Base-by-base conservation (phyloP, 2,113 vertebrate species). In the Vulpes ferrilata region DNA sequence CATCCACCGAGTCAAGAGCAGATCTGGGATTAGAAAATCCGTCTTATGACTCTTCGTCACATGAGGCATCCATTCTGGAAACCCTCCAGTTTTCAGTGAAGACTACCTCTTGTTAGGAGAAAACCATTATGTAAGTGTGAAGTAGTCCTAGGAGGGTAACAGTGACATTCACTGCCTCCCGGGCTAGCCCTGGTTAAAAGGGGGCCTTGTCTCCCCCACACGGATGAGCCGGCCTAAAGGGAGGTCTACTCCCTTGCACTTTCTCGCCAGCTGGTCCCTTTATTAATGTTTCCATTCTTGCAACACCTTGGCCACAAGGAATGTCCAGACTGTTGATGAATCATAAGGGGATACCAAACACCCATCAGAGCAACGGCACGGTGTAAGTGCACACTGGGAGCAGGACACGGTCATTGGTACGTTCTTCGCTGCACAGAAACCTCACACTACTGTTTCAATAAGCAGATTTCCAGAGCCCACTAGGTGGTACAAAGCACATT, bases 41-140 rank as follows among this genome's bases (percentile, higher is more conserved):
- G 7, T 67, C 93, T 60, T 53, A 48, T 85, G 97, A 96, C 80
- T 95, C 88, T 67, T 32, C 0, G n/a, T 94, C 97, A 88, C 76
- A 93, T 10, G 84, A 76, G 20, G 65, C 17, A 2, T 53, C 71
- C 73, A 43, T 25, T 57, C 2, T 2, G 92, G 55, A 94, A 90
- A 53, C 59, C 59, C 60, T 94, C 43, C 0, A 15, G 69, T 88
- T 92, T 96, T 92, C 78, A 59, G 80, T 81, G 74, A 57, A 88
- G 84, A 38, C 80, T 62, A 90, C 59, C 74, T 95, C 96, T 93
- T 64, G 38, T 90, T 64, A 78, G 84, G 69, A 64, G 94, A 82
- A 95, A 90, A 64, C 57, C 76, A 16, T 69, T 57, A 32, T 3
- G 60, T 4, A 90, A 96, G 93, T 89, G 93, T 43, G 74, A 94